Evolutionary conservation across 1,140 invertebrate genomes (phyloP).

Genomic region (Drosophila kanapiae): DNA sequence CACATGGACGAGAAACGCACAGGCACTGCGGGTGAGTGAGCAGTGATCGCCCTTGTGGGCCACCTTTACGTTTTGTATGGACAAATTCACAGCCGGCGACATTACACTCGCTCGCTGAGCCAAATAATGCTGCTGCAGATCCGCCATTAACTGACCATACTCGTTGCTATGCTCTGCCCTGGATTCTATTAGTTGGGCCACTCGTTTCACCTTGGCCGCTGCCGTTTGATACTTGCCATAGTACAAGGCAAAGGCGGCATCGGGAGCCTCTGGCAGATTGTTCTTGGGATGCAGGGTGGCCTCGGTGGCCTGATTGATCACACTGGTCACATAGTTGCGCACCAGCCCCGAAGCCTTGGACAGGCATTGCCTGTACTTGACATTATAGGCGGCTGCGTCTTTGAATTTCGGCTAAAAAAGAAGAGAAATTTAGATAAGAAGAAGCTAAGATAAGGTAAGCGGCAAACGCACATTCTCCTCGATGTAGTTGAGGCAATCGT

Average conservation of each 20-base stretch:
- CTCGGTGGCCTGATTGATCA: conserved; percentile 92
- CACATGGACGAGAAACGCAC: conserved; percentile 95
- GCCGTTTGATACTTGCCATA: conserved; percentile 97
- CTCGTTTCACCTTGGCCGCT: conserved; percentile 92
- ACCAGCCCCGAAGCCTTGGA: conserved; percentile 92
- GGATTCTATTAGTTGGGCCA: conserved; percentile 93
- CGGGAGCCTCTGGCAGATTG: conserved; percentile 85
- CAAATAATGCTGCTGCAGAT: conserved; percentile 95
- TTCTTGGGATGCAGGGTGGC: conserved; percentile 87
- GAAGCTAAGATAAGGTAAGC: neutral
- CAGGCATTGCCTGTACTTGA: conserved; percentile 92
- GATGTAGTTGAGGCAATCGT: conserved; percentile 95
- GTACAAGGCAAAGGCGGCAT: conserved; percentile 95
- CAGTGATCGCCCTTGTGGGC: conserved; percentile 94
- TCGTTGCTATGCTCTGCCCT: conserved; percentile 88
- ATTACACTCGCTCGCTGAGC: conserved; percentile 88
- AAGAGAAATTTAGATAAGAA: neutral
- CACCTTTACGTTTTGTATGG: conserved; percentile 90
- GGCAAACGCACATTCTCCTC: conserved; percentile 90
- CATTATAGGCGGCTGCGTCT: conserved; percentile 90
- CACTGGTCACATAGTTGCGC: conserved; percentile 90
- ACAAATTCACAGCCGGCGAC: conserved; percentile 90
- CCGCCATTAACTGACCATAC: conserved; percentile 92
- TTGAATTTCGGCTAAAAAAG: conserved; percentile 88
- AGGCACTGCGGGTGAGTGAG: conserved; percentile 93